Conservation (phyloP, 2,888 invertebrate species). For the Drosophila yooni region DNA sequence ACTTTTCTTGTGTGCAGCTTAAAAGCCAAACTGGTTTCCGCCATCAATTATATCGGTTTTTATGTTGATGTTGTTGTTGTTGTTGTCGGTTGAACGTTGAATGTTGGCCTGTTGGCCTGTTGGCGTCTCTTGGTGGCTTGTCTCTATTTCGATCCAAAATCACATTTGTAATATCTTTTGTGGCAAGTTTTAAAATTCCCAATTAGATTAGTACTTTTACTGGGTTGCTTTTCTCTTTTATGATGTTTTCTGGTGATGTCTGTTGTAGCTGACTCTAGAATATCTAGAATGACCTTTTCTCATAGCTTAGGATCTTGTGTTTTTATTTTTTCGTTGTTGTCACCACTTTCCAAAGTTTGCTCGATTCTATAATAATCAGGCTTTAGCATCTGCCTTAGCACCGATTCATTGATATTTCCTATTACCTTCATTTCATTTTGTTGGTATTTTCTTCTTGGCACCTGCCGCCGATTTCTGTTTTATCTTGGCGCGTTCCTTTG, state of each 20-base stretch:
- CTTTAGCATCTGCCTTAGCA: constrained; percentile 4
- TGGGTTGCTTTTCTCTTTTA: constrained; percentile 31
- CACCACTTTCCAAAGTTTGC: constrained; percentile 25
- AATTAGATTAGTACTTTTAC: constrained; percentile 43
- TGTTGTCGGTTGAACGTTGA: constrained; percentile 44
- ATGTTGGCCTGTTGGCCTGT: constrained; percentile 26
- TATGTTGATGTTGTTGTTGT: constrained; percentile 22
- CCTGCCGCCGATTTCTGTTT: constrained; percentile 57
- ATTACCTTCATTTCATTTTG: constrained; percentile 31
- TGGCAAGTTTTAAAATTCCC: constrained; percentile 17
- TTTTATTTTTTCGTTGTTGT: neutral
- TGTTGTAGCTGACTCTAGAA: constrained; percentile 1
- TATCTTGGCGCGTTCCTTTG: constrained; percentile 53
- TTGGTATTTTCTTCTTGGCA: constrained; percentile 28
- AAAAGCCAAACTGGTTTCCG: constrained; percentile 67
- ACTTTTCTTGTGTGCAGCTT: constrained; percentile 65
- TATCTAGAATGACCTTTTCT: neutral
- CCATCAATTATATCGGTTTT: constrained; percentile 64
- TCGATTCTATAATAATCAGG: constrained; percentile 13
- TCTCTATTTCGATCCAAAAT: constrained; percentile 26
- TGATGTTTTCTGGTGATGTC: neutral
- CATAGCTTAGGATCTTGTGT: neutral
- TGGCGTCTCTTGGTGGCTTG: constrained; percentile 28
- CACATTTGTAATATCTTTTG: constrained; percentile 33
- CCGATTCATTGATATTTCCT: constrained; percentile 36